Percentiles rank a stretch among this genome's conserved stretches.
These are phyloP conservation scores for Emydocephalus ijimae DNA, from an alignment of 2,113 vertebrate species.

Conservation along the genomic window DNA sequence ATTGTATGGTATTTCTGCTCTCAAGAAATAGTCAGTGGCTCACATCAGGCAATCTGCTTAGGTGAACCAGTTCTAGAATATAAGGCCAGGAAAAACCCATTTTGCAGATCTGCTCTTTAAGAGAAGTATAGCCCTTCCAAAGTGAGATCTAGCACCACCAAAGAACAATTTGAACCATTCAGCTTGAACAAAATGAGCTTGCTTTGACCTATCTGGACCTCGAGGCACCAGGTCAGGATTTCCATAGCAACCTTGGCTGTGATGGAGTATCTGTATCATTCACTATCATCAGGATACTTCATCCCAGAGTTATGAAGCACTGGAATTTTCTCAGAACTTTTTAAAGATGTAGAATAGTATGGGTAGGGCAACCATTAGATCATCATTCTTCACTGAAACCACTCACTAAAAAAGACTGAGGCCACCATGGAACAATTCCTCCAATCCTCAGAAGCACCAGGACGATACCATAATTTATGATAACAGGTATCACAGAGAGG, in stretches of 20 bases:
- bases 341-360: neutral
- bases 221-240: neutral
- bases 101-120: neutral
- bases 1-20: too few species aligned
- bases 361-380: neutral
- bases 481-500: neutral
- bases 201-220: neutral
- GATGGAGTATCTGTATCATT: neutral
- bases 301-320: neutral
- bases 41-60: too few species aligned
- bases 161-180: neutral
- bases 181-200: neutral
- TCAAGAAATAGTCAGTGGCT: too few species aligned
- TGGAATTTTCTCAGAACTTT: neutral
- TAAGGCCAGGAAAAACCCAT: neutral
- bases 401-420: neutral
- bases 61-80: too few species aligned
- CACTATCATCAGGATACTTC: neutral
- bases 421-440: neutral
- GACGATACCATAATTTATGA: neutral
- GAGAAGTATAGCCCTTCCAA: neutral
- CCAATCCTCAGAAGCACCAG: neutral
- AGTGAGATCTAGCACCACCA: neutral
- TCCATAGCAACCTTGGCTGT: neutral
- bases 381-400: neutral